Evolutionary conservation across 2,888 invertebrate genomes (phyloP).

Genomic region (Drosophila stalkeri): DNA sequence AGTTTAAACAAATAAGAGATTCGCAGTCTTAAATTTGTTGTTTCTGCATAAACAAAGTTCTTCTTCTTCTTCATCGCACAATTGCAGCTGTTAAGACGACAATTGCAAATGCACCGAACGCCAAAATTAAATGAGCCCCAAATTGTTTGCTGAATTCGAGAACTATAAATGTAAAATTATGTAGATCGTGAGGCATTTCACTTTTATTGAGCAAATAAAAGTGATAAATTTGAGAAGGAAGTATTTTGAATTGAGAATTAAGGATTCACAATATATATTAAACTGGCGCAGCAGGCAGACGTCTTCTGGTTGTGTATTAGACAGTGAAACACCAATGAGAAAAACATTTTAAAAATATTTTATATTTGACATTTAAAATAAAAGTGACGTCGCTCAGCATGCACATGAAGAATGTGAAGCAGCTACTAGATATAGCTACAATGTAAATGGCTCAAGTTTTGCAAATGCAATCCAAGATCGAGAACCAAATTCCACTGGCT

Average conservation of each 20-base stretch:
- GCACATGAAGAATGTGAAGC: background rate
- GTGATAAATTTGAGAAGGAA: background rate
- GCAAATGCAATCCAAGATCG: constrained; percentile 1
- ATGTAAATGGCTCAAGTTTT: background rate
- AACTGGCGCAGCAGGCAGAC: background rate
- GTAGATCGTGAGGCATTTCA: constrained; percentile 1
- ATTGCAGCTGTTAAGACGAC: constrained; percentile 56
- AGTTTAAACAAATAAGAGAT: constrained; percentile 65
- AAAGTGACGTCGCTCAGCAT: constrained; percentile 44
- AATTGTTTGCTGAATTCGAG: constrained; percentile 48
- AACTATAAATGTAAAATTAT: constrained; percentile 12
- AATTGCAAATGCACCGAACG: constrained; percentile 59
- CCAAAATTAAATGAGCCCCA: constrained; percentile 51
- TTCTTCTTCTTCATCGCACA: constrained; percentile 37
- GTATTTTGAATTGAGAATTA: no score
- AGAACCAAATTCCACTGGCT: constrained; percentile 18
- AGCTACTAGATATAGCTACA: background rate
- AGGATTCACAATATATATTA: background rate
- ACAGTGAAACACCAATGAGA: background rate
- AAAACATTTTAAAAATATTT: constrained; percentile 28
- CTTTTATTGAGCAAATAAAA: background rate
- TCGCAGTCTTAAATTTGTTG: constrained; percentile 36
- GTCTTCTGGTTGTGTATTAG: background rate
- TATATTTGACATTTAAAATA: constrained; percentile 68
- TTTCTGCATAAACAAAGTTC: constrained; percentile 22